Evolutionary conservation across 2,797 vertebrate genomes (phyloP).

Genomic region (Phyllotis vaccarum): DNA sequence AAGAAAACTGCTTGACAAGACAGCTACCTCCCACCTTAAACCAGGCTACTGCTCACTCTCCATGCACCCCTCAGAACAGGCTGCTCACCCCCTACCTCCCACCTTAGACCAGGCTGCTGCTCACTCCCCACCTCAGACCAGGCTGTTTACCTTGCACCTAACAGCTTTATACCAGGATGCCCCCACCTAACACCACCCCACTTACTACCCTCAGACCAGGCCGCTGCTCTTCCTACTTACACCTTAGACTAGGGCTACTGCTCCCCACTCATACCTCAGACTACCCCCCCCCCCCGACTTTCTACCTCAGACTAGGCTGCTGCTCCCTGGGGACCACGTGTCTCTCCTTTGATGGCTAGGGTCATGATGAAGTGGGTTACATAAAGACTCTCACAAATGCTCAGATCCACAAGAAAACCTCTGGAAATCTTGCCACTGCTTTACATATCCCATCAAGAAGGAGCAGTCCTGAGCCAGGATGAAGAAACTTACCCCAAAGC

Average conservation of each 20-base stretch:
- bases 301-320: too few relatives aligned
- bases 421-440: not conserved
- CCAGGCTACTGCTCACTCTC: not conserved
- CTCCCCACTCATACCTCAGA: not conserved
- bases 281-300: too few relatives aligned
- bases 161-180: too few relatives aligned
- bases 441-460: accelerated
- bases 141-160: too few relatives aligned
- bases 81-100: not conserved
- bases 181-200: too few relatives aligned
- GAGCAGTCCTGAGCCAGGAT: not conserved
- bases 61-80: not conserved
- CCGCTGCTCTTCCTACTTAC: not conserved
- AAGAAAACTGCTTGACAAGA: not conserved
- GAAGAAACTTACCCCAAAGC: not conserved
- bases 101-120: not conserved
- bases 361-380: accelerated
- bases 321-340: accelerated
- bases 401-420: not conserved
- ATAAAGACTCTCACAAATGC: not conserved
- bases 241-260: too few relatives aligned
- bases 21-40: not conserved
- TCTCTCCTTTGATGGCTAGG: too few relatives aligned
- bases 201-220: not conserved
- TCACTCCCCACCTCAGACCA: too few relatives aligned